Evolutionary conservation across 53 echinoderm and acorn worm species (phyloP).

Genomic region (Actinopyga echinites): DNA sequence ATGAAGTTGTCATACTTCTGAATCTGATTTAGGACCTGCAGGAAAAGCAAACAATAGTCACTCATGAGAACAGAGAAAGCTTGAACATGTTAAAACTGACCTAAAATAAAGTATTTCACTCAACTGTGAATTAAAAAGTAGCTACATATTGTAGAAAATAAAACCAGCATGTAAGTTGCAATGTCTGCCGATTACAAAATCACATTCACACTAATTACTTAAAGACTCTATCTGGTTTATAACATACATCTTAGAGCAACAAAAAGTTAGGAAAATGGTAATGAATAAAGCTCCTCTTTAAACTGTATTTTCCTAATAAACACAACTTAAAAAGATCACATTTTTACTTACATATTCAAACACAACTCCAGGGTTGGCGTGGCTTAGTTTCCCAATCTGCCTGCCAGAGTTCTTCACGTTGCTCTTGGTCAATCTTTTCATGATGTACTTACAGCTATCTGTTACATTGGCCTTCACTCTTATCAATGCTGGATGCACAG

Average conservation of each 20-base stretch:
- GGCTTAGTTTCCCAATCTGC: constrained; percentile 96
- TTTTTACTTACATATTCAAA: constrained; percentile 88
- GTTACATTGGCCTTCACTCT: constrained; percentile 80
- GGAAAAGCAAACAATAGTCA: constrained; percentile 2
- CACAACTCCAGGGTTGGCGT: constrained; percentile 93
- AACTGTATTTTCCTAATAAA: background rate
- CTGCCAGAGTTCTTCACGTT: constrained; percentile 92
- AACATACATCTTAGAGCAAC: too few species aligned
- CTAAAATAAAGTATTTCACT: too few species aligned
- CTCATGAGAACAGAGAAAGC: background rate
- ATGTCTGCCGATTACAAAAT: too few species aligned
- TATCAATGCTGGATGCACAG: constrained; percentile 79
- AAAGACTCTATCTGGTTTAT: too few species aligned
- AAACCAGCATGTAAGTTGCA: too few species aligned
- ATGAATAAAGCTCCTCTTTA: background rate
- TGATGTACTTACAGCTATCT: constrained; percentile 91
- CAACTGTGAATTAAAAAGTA: too few species aligned
- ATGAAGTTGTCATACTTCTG: constrained; percentile 99
- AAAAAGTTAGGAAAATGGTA: background rate
- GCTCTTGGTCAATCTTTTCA: constrained; percentile 97
- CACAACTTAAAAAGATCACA: background rate
- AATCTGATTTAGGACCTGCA: constrained; percentile 89
- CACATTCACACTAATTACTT: too few species aligned
- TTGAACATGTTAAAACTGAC: too few species aligned
- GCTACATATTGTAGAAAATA: too few species aligned